These are phyloP conservation scores for Agrochola macilenta DNA, from an alignment of 2,888 invertebrate genomes.

Conservation along the genomic window DNA sequence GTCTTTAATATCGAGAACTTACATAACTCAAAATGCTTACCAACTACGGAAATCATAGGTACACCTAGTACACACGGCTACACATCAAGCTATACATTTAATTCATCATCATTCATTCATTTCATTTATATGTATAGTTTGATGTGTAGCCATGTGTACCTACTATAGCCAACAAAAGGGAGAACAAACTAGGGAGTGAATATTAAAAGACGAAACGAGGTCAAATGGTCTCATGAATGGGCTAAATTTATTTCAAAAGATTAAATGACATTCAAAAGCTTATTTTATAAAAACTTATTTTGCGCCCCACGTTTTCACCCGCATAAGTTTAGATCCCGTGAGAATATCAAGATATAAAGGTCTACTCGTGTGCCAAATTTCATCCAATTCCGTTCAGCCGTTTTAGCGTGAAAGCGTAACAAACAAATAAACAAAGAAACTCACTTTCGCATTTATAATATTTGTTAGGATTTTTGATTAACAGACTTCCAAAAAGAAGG, in stretches of 20 bases:
- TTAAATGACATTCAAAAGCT: background rate
- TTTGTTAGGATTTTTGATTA: background rate
- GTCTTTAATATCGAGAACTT: background rate
- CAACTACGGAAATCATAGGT: slow-evolving; percentile 1
- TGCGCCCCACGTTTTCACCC: too few relatives aligned
- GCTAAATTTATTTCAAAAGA: slow-evolving; percentile 16
- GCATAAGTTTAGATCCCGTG: too few relatives aligned
- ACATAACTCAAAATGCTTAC: background rate
- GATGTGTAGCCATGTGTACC: background rate
- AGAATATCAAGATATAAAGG: too few relatives aligned
- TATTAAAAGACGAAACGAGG: slow-evolving; percentile 28
- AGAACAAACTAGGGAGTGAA: slow-evolving; percentile 21
- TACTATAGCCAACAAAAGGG: slow-evolving; percentile 10
- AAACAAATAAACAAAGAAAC: too few relatives aligned
- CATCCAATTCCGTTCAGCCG: too few relatives aligned
- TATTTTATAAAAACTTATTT: background rate
- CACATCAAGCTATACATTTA: too few relatives aligned
- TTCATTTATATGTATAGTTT: too few relatives aligned
- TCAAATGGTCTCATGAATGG: slow-evolving; percentile 37
- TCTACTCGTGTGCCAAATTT: too few relatives aligned
- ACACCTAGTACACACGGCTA: background rate
- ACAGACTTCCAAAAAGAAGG: too few relatives aligned
- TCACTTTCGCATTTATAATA: too few relatives aligned
- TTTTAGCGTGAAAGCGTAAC: too few relatives aligned
- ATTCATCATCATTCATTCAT: too few relatives aligned